A percentile compares a stretch with the other conserved stretches of the same genome.
phyloP scores from a whole-genome alignment of 2,888 invertebrate genomes.

The Acheta domesticus region DNA sequence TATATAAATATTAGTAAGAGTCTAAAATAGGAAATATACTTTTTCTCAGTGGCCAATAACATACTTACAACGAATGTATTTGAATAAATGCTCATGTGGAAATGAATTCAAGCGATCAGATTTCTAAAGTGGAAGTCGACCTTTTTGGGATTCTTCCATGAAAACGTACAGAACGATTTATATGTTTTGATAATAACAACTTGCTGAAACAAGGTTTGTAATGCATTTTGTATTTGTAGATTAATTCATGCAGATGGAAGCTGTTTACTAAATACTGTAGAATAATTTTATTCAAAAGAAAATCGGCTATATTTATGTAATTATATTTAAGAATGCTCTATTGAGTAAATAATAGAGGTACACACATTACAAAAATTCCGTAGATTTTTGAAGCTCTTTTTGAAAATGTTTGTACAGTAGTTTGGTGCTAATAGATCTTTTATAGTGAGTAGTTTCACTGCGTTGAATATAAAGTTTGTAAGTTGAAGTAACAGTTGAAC shows the following conservation, averaged over 20 bases:
- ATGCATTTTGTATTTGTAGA: neutral
- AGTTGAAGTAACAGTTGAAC: too few species aligned
- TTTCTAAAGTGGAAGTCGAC: neutral
- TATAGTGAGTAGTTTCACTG: too few species aligned
- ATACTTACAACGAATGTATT: neutral
- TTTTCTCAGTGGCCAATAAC: neutral
- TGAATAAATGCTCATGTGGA: neutral
- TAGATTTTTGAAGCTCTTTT: too few species aligned
- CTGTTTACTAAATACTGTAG: neutral
- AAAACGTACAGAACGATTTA: neutral
- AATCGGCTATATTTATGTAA: too few species aligned
- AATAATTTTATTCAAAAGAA: too few species aligned
- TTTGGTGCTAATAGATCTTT: too few species aligned
- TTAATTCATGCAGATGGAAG: neutral
- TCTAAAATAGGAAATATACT: neutral
- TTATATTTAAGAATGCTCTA: too few species aligned
- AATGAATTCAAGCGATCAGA: neutral
- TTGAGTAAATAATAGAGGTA: too few species aligned
- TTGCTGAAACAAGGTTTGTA: neutral
- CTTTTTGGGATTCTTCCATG: neutral
- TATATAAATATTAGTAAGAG: neutral
- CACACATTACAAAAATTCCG: too few species aligned
- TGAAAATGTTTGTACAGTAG: too few species aligned
- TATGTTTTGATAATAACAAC: neutral
- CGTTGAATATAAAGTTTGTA: too few species aligned